Base-by-base conservation (phyloP, 2,113 vertebrate species). In the Oncorhynchus clarkii region DNA sequence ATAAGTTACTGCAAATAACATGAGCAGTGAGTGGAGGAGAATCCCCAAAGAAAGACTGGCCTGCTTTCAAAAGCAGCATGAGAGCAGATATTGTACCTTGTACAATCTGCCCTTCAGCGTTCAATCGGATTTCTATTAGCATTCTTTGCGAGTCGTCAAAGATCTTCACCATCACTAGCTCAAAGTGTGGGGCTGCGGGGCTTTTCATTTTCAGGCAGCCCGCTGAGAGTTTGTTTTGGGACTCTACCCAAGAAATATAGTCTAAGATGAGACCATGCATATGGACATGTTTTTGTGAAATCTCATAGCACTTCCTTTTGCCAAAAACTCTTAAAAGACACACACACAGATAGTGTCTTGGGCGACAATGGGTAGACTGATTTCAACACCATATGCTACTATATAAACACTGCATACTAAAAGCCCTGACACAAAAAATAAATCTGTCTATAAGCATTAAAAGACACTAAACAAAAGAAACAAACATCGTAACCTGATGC, bases 201-300 rank as follows among this genome's bases (percentile, higher is more conserved):
- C 27, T 59, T 72, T 72, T 31, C 12, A 4, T 3, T 51, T 51
- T 48, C 54, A 60, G 24, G 18, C 64, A n/a, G 26, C 29, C 9
- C 18, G 1, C 18, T 48, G 4, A 12, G 20, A n/a, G 39, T 70
- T 54, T 45, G 26, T 31, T 34, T 26, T 65, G 24, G 71, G 71
- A 73, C 54, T 26, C 31, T 11, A 34, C 49, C 51, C 13, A 57
- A 34, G 27, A 57, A 60, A 51, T 26, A 51, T 16, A 71, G 69
- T 79, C 39, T 14, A 64, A 27, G 31, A 34, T 29, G 34, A 77
- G 59, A 49, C 26, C 9, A 51, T 39, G 49, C 59, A 74, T 57
- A 57, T 29, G 60, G 72, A 65, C 24, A 12, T 45, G 49, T 79
- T 73, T 70, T 69, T 34, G 57, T 39, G 26, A 57, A 29, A 74